phyloP scores from a whole-genome alignment of 2,113 vertebrate genomes.

The Oreochromis spilurus region DNA sequence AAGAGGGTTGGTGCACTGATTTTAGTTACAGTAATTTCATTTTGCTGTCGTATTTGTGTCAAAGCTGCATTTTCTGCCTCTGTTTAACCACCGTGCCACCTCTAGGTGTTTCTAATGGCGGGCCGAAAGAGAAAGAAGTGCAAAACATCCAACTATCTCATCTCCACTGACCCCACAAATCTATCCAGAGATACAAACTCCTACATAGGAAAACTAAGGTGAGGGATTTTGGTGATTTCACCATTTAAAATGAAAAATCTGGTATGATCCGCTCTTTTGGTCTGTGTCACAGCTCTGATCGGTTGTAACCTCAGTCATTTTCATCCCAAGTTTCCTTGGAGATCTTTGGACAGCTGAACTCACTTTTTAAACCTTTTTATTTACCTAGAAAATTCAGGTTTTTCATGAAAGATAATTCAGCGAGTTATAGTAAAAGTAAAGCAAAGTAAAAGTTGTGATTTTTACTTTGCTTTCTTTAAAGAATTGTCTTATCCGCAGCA shows the following conservation, averaged over 20 bases:
- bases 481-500: not conserved
- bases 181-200: constrained; percentile 79
- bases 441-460: not conserved
- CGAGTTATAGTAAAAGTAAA: not conserved
- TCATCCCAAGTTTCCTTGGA: not conserved
- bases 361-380: not conserved
- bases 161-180: constrained; percentile 82
- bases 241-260: not conserved
- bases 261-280: not conserved
- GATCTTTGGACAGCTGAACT: not conserved
- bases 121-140: constrained; percentile 84
- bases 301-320: not conserved
- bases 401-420: not conserved
- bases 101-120: constrained; percentile 81
- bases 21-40: not conserved
- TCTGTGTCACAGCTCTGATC: not conserved
- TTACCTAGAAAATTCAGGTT: not conserved
- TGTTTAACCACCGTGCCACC: not conserved
- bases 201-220: constrained; percentile 88
- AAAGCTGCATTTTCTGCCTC: not conserved
- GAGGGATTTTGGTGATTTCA: not conserved
- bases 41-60: not conserved
- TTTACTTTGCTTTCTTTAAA: not conserved
- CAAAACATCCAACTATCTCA: constrained; percentile 88
- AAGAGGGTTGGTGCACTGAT: constrained; percentile 66